phyloP scores from a whole-genome alignment of 2,797 vertebrate genomes.

The Myripristis jacobus region DNA sequence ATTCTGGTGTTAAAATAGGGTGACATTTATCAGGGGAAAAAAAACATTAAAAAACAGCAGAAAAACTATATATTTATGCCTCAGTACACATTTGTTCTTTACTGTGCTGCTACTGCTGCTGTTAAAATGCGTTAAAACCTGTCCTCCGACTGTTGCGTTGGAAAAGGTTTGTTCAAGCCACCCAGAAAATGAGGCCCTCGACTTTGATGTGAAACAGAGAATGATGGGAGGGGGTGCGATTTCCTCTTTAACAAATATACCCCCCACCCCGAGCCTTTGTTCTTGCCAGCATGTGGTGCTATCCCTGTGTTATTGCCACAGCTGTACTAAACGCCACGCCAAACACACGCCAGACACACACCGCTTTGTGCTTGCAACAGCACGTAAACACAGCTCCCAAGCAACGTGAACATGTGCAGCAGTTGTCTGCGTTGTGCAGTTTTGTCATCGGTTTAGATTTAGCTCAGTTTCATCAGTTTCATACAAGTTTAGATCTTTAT shows the following conservation, averaged over 20 bases:
- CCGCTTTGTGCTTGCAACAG: background rate
- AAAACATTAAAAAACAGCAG: background rate
- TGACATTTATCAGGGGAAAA: background rate
- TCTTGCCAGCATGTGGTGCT: conserved; percentile 70
- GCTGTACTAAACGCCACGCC: conserved; percentile 64
- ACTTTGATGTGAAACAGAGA: conserved; percentile 78
- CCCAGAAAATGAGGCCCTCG: conserved; percentile 52
- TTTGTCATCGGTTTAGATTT: background rate
- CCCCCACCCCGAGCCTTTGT: conserved; percentile 69
- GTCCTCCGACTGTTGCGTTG: conserved; percentile 7
- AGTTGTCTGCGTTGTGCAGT: background rate
- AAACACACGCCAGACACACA: conserved; percentile 15
- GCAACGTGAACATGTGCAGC: background rate
- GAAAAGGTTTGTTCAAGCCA: conserved; percentile 59
- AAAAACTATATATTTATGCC: background rate
- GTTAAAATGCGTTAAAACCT: conserved; percentile 10
- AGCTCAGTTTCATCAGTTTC: too few relatives aligned
- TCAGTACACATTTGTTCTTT: background rate
- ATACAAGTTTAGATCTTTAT: background rate
- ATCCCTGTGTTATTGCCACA: conserved; percentile 69
- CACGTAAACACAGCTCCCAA: conserved; percentile 5
- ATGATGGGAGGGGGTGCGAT: conserved; percentile 60
- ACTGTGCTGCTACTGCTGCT: background rate
- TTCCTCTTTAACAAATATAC: conserved; percentile 72
- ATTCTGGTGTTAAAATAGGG: background rate